These are phyloP conservation scores for Lasioglossum pauxillum DNA, from an alignment of 2,888 invertebrate species.

Conservation along the genomic window DNA sequence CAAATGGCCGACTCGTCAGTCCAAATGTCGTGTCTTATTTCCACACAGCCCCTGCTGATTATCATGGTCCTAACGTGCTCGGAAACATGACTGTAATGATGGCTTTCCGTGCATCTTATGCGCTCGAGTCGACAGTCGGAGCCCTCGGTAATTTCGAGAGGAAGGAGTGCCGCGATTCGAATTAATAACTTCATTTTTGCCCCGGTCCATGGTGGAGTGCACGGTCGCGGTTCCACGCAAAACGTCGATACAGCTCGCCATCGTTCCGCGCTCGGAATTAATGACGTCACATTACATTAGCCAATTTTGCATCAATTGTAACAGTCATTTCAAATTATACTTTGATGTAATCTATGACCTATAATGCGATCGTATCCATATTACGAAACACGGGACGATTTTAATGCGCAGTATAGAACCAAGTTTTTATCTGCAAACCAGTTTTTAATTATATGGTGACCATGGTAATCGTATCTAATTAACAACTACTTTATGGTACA, in stretches of 20 bases:
- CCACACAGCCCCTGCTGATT: conserved; percentile 16
- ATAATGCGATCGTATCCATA: not conserved
- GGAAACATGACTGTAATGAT: conserved; percentile 32
- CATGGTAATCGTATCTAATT: not conserved
- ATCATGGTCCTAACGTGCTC: conserved; percentile 15
- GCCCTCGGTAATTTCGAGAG: conserved; percentile 21
- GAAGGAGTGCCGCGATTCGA: conserved; percentile 20
- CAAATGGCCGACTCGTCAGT: not conserved
- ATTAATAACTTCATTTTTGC: conserved; percentile 35
- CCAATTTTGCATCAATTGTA: conserved; percentile 14
- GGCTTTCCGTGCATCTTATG: conserved; percentile 15
- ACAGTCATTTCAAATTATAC: conserved; percentile 6
- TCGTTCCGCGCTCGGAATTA: not conserved
- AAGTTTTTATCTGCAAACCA: not conserved
- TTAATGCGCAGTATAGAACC: not conserved
- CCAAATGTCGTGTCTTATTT: conserved; percentile 14
- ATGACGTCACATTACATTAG: conserved; percentile 9
- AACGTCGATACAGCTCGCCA: conserved; percentile 1
- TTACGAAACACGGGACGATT: not conserved
- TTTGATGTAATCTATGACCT: not conserved
- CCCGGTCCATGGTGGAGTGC: not conserved
- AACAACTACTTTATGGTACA: not conserved
- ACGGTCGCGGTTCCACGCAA: conserved; percentile 1
- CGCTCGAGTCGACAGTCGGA: conserved; percentile 10
- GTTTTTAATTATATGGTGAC: not conserved